phyloP scores from a whole-genome alignment of 2,797 vertebrate genomes.

The Sternotherus odoratus region DNA sequence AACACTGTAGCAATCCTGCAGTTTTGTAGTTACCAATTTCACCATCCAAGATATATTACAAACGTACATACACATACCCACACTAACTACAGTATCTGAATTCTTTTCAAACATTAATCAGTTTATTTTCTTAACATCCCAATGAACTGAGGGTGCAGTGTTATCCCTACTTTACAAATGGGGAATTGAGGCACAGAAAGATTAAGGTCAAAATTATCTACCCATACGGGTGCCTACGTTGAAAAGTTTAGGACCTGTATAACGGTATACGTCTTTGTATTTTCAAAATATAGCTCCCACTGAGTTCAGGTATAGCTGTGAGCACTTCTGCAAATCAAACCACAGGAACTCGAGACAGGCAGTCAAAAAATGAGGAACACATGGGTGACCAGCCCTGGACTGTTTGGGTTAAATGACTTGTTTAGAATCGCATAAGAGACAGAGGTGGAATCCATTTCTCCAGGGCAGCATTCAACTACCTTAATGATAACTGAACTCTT shows the following conservation, averaged over 20 bases:
- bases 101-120: neutral
- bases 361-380: neutral
- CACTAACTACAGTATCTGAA: neutral
- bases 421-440: neutral
- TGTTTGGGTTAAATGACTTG: neutral
- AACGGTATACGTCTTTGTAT: neutral
- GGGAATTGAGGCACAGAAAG: neutral
- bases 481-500: neutral
- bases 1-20: neutral
- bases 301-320: accelerated
- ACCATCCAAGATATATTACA: neutral
- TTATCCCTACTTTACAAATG: neutral
- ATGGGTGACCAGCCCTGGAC: neutral
- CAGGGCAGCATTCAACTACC: neutral
- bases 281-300: neutral
- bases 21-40: neutral
- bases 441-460: neutral
- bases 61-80: neutral
- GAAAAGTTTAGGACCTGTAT: neutral
- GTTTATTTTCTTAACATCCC: neutral
- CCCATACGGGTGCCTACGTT: neutral
- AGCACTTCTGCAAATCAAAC: neutral
- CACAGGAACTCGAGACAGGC: neutral
- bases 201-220: neutral
- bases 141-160: neutral